Conservation (phyloP, 2,797 vertebrate species). For the Takifugu ocellatus region DNA sequence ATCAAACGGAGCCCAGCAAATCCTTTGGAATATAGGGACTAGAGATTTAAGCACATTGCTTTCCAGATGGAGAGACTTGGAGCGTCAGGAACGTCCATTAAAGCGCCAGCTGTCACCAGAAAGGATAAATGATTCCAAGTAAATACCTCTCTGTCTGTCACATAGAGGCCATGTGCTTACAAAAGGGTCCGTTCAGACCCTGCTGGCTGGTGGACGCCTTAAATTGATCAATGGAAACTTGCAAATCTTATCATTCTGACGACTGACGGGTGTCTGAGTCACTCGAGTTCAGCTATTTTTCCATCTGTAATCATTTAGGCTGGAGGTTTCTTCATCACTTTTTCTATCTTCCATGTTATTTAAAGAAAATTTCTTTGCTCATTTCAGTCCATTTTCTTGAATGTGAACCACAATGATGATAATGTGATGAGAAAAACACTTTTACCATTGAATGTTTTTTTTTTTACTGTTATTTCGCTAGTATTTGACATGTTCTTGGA, state of each 20-base stretch:
- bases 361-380: no score
- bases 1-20: not conserved
- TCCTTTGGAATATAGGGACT: not conserved
- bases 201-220: constrained; percentile 34
- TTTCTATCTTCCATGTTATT: no score
- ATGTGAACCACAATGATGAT: no score
- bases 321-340: no score
- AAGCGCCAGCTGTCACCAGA: constrained; percentile 48
- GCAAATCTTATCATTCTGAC: constrained; percentile 38
- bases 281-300: no score
- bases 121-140: constrained; percentile 6
- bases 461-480: no score
- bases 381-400: no score
- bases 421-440: no score
- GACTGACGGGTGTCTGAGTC: constrained; percentile 39
- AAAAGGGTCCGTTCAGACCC: constrained; percentile 23
- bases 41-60: constrained; percentile 15
- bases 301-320: no score
- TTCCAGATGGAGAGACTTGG: constrained; percentile 21
- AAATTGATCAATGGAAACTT: constrained; percentile 50
- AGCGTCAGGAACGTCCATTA: constrained; percentile 40
- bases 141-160: constrained; percentile 32
- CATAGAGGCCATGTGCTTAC: constrained; percentile 17
- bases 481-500: no score
- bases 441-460: no score